Percentiles rank a stretch among this genome's conserved stretches.
Evolutionary conservation across 2,888 invertebrate species (phyloP).

Genomic region (Zootermopsis nevadensis): DNA sequence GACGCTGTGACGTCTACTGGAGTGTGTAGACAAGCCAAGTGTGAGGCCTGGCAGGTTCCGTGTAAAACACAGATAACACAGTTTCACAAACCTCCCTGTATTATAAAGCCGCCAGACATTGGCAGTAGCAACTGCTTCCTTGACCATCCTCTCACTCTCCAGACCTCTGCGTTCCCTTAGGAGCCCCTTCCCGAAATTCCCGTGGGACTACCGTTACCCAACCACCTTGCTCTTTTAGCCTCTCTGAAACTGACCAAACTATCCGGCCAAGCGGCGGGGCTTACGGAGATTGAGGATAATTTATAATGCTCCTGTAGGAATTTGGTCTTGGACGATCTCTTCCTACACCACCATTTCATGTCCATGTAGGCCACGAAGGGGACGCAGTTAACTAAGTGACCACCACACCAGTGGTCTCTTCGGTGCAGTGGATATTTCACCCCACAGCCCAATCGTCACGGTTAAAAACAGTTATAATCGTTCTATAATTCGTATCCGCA

Average conservation of each 20-base stretch:
- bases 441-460: slow-evolving; percentile 12
- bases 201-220: slow-evolving; percentile 10
- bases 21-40: background rate
- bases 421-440: background rate
- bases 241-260: slow-evolving; percentile 39
- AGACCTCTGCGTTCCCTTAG: slow-evolving; percentile 7
- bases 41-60: too few relatives aligned
- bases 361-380: slow-evolving; percentile 27
- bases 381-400: slow-evolving; percentile 40
- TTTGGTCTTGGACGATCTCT: slow-evolving; percentile 42
- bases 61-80: slow-evolving; percentile 32
- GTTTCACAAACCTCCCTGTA: slow-evolving; percentile 18
- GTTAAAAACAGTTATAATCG: slow-evolving; percentile 40
- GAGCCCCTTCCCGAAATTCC: slow-evolving; percentile 14
- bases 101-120: background rate
- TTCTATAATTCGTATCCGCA: slow-evolving; percentile 28
- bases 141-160: slow-evolving; percentile 10
- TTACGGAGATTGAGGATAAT: slow-evolving; percentile 48
- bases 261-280: slow-evolving; percentile 36
- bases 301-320: slow-evolving; percentile 49
- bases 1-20: background rate
- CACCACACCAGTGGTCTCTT: background rate
- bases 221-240: background rate
- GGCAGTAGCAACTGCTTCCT: background rate
- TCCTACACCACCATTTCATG: slow-evolving; percentile 1